Evolutionary conservation across 2,113 vertebrate genomes (phyloP).

Genomic region (Stigmatopora nigra): DNA sequence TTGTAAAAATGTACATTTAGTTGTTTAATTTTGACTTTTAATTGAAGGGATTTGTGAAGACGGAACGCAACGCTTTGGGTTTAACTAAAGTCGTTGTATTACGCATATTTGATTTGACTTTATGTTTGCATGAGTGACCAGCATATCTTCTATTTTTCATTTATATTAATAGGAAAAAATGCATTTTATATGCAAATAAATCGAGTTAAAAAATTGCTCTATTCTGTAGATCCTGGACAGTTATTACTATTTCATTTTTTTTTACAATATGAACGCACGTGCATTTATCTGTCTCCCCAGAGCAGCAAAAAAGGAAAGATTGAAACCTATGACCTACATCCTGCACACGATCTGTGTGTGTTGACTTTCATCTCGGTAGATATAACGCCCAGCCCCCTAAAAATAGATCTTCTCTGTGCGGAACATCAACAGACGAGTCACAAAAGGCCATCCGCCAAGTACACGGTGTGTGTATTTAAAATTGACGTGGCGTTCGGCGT

Average conservation of each 20-base stretch:
- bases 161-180: no score
- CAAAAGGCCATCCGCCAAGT: constrained; percentile 9
- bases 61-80: no score
- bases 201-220: no score
- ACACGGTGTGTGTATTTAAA: constrained; percentile 8
- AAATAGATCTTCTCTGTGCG: constrained; percentile 43
- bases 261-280: not conserved
- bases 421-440: constrained; percentile 1
- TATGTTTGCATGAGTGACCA: no score
- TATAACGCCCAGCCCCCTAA: constrained; percentile 35
- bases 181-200: no score
- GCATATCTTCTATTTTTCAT: no score
- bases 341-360: not conserved
- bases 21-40: no score
- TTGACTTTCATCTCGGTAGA: constrained; percentile 33
- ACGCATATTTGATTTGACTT: no score
- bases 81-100: no score
- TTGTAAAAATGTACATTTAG: no score
- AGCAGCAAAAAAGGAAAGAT: not conserved
- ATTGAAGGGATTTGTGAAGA: no score
- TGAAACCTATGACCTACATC: constrained; percentile 1
- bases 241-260: not conserved
- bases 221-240: no score
- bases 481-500: constrained; percentile 9
- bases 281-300: not conserved